These are phyloP conservation scores for Nycticryphes semicollaris DNA, from an alignment of 2,113 vertebrate genomes.

Conservation along the genomic window DNA sequence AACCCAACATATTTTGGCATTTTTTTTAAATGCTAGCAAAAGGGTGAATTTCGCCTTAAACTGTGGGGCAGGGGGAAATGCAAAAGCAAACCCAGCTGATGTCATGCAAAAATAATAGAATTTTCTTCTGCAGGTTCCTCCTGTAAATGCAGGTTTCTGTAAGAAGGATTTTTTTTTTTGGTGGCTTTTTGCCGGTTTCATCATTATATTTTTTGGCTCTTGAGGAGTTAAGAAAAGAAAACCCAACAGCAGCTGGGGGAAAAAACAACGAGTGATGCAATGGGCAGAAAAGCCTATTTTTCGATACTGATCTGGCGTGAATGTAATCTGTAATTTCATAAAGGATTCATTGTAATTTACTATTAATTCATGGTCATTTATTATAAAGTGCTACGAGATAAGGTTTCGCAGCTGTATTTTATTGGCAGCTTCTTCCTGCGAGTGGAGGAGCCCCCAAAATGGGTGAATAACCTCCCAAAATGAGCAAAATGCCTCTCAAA, in stretches of 20 bases:
- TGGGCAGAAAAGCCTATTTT: constrained; percentile 53
- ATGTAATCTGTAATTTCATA: constrained; percentile 73
- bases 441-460: neutral
- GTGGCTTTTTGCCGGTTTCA: neutral
- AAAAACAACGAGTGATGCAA: neutral
- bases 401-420: constrained; percentile 49
- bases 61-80: neutral
- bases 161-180: neutral
- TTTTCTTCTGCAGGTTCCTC: constrained; percentile 28
- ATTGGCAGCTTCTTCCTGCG: constrained; percentile 34
- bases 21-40: neutral
- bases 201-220: neutral
- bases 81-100: neutral
- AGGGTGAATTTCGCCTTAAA: neutral
- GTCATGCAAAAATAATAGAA: neutral
- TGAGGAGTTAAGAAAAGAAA: neutral
- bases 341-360: constrained; percentile 69
- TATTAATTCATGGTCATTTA: constrained; percentile 65
- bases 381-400: constrained; percentile 71
- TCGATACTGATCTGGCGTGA: constrained; percentile 56
- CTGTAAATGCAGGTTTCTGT: neutral
- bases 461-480: neutral
- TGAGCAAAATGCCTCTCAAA: neutral
- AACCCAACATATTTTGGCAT: neutral
- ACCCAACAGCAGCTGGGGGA: neutral